A percentile compares a stretch with the other conserved stretches of the same genome.
Conservation (phyloP, 2,888 invertebrate genomes). For the Meteorus cinctellus region DNA sequence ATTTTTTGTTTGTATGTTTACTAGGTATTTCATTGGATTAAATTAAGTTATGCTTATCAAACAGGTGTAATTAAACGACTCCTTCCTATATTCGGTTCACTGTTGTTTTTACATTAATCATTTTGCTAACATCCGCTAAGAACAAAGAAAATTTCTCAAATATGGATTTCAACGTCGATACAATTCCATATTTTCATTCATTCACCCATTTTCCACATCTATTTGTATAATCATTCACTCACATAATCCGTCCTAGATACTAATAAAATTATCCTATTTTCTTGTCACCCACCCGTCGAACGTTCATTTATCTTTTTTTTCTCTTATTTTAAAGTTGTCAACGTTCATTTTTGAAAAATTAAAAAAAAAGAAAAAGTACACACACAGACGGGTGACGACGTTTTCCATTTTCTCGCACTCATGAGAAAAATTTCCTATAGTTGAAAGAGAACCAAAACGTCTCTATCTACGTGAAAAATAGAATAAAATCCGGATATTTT, state of each 20-base stretch:
- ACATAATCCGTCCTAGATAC: slow-evolving; percentile 18
- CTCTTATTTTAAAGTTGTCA: not conserved
- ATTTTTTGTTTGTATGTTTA: slow-evolving; percentile 1
- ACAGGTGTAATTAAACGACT: slow-evolving; percentile 52
- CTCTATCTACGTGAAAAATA: slow-evolving; percentile 15
- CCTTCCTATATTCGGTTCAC: slow-evolving; percentile 46
- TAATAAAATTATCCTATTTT: slow-evolving; percentile 35
- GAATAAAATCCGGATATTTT: slow-evolving; percentile 3
- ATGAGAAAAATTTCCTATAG: slow-evolving; percentile 38
- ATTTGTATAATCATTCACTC: slow-evolving; percentile 27
- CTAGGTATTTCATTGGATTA: slow-evolving; percentile 54
- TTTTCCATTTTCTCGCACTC: slow-evolving; percentile 30
- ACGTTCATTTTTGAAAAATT: not conserved
- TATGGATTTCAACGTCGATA: not conserved
- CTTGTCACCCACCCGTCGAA: slow-evolving; percentile 13
- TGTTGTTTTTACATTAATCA: slow-evolving; percentile 35
- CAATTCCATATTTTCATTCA: not conserved
- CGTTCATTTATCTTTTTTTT: slow-evolving; percentile 4
- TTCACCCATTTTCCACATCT: slow-evolving; percentile 1
- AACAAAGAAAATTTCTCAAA: slow-evolving; percentile 32
- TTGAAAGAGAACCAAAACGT: slow-evolving; percentile 8
- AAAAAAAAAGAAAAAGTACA: not conserved
- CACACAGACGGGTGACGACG: not conserved
- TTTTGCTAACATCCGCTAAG: slow-evolving; percentile 36
- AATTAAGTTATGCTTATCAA: slow-evolving; percentile 69